Conservation (phyloP, 2,113 vertebrate genomes). For the Porphyrio hochstetteri region DNA sequence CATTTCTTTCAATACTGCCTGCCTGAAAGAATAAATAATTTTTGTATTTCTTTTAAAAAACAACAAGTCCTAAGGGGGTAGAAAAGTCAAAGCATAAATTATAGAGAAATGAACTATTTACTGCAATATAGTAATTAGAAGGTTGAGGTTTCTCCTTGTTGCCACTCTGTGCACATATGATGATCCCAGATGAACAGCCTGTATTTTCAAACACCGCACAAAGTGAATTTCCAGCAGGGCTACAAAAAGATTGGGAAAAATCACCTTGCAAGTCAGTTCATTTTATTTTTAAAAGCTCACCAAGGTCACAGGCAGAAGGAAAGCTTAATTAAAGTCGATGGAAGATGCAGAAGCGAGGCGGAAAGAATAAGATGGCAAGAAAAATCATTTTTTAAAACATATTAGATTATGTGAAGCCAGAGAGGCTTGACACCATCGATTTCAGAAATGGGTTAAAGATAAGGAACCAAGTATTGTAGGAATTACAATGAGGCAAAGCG, state of each 20-base stretch:
- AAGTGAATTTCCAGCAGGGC: conserved; percentile 41
- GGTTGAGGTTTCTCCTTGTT: not conserved
- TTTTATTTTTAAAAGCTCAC: conserved; percentile 66
- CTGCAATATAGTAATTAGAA: not conserved
- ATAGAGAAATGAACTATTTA: conserved; percentile 14
- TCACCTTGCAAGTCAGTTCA: conserved; percentile 55
- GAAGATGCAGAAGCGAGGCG: conserved; percentile 38
- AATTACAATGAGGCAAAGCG: conserved; percentile 33
- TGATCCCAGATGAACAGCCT: conserved; percentile 26
- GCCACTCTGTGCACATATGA: not conserved
- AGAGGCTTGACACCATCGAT: conserved; percentile 64
- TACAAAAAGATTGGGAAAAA: conserved; percentile 42
- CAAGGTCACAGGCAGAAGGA: conserved; percentile 64
- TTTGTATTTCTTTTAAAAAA: not conserved
- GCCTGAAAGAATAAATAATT: not conserved
- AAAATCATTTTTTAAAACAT: conserved; percentile 59
- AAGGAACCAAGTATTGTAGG: conserved; percentile 51
- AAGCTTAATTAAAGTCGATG: conserved; percentile 73
- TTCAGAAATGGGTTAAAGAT: conserved; percentile 70
- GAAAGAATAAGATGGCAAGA: conserved; percentile 54
- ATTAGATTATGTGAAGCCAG: conserved; percentile 56
- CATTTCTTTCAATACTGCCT: not conserved
- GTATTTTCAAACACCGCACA: conserved; percentile 7
- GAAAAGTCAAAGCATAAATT: conserved; percentile 18
- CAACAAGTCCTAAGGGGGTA: not conserved